Evolutionary conservation across 2,797 vertebrate genomes (phyloP).

Genomic region (Lithobates pipiens): DNA sequence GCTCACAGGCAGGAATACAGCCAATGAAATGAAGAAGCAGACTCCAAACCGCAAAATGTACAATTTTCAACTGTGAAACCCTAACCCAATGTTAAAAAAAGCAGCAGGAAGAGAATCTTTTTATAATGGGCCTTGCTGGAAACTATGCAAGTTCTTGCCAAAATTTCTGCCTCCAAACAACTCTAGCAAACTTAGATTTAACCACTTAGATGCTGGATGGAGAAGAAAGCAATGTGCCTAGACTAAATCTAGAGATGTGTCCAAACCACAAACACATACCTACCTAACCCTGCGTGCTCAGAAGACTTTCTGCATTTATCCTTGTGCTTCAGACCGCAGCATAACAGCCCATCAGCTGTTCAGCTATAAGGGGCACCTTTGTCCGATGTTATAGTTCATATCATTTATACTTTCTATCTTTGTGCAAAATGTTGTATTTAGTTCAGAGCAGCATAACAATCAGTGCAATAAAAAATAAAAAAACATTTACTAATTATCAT

Average conservation of each 20-base stretch:
- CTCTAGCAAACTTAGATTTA: conserved; percentile 54
- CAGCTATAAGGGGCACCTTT: neutral
- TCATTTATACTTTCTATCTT: too few relatives aligned
- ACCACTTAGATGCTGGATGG: conserved; percentile 26
- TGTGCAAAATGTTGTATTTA: neutral
- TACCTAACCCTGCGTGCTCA: neutral
- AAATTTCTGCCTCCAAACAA: conserved; percentile 58
- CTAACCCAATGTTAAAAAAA: conserved; percentile 63
- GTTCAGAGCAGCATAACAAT: neutral
- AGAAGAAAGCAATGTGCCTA: neutral
- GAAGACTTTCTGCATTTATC: neutral
- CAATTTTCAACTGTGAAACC: conserved; percentile 61
- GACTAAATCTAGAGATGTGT: neutral
- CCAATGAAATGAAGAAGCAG: conserved; percentile 49
- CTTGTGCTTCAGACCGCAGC: neutral
- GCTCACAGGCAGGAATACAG: conserved; percentile 33
- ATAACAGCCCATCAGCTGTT: neutral
- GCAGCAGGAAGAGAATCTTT: conserved; percentile 62
- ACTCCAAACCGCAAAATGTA: conserved; percentile 59
- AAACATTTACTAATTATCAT: neutral
- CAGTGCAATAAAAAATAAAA: neutral
- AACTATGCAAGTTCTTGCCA: conserved; percentile 63
- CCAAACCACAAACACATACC: neutral
- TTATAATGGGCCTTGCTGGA: conserved; percentile 62
- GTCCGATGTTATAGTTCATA: neutral